A percentile compares a stretch with the other conserved stretches of the same genome.
phyloP scores from a whole-genome alignment of 2,113 vertebrate genomes.

The Halcyon malimbica region DNA sequence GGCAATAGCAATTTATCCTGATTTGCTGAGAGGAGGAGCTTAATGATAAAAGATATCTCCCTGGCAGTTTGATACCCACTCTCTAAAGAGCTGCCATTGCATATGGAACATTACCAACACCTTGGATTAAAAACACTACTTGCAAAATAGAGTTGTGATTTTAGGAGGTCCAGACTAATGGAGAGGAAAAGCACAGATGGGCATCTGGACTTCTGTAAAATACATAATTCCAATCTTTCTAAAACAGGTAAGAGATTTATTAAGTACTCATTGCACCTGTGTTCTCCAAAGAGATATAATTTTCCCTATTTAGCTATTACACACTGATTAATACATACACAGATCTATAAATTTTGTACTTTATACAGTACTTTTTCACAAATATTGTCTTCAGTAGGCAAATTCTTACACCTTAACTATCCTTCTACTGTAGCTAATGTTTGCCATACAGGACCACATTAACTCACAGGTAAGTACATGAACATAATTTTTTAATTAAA shows the following conservation, averaged over 20 bases:
- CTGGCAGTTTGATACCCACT: not conserved
- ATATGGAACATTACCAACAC: not conserved
- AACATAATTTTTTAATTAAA: not conserved
- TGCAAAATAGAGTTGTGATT: not conserved
- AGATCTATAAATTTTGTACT: not conserved
- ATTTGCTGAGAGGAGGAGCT: constrained; percentile 44
- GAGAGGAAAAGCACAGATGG: not conserved
- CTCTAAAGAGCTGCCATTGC: not conserved
- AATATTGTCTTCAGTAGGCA: not conserved
- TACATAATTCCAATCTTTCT: constrained; percentile 6
- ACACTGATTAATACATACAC: not conserved
- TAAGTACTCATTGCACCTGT: not conserved
- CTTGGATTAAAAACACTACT: not conserved
- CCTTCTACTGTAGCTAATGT: not conserved
- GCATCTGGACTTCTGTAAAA: not conserved
- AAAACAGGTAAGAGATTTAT: constrained; percentile 57
- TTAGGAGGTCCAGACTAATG: constrained; percentile 15
- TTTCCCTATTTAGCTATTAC: not conserved
- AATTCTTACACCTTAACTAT: not conserved
- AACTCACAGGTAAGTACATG: not conserved
- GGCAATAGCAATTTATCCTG: not conserved
- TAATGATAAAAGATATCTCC: not conserved
- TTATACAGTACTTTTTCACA: not conserved
- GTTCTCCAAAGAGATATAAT: not conserved
- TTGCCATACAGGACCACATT: not conserved